Evolutionary conservation across 2,113 vertebrate genomes (phyloP), one percentile per base, ranked within the genome.

Genomic region (Dasyurus viverrinus): DNA sequence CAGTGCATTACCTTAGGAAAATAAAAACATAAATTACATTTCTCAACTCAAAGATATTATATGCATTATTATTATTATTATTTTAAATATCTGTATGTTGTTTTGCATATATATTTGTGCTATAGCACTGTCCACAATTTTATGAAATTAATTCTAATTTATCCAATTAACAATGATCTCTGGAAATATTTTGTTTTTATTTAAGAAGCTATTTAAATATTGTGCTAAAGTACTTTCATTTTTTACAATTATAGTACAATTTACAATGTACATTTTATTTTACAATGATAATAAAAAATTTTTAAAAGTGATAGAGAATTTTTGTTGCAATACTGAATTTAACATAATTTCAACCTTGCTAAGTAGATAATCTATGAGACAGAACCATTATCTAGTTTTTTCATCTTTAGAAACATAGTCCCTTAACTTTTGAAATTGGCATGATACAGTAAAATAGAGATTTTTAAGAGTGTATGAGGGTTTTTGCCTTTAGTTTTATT

Each of bases 201-300:
- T 93, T 92, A 24, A 96, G 68, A 95, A 90, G 22, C 55, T 89
- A 93, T 91, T 93, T 90, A 92, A 95, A 92, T 95, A 90, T 90
- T 95, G 52, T 50, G 23, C 11, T 54, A 89, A 95, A 94, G 36
- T 53, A 91, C 19, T 52, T 60, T 89, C 14, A 90, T 53, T 60
- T 91, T 42, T 84, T 84, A 42, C n/a, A 84, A 42, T 19, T n/a
- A 42, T 84, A 84, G 8, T 27, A 46, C 42, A 27, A 48, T 96
- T 94, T 95, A 68, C 6, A 68, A 46, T 53, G 89, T 92, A 19
- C n/a, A 54, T 46, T 91, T 16, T 84, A 53, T 89, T 68, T 68
- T 68, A 36, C 57, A 60, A 36, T 60, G 57, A 68, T 68, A 68
- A 96, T 90, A 27, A 60, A 68, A 54, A 89, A 6, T 84, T 53